Evolutionary conservation across 2,113 vertebrate species (phyloP), one percentile per base, ranked within the genome.

Genomic region (Suncus etruscus): DNA sequence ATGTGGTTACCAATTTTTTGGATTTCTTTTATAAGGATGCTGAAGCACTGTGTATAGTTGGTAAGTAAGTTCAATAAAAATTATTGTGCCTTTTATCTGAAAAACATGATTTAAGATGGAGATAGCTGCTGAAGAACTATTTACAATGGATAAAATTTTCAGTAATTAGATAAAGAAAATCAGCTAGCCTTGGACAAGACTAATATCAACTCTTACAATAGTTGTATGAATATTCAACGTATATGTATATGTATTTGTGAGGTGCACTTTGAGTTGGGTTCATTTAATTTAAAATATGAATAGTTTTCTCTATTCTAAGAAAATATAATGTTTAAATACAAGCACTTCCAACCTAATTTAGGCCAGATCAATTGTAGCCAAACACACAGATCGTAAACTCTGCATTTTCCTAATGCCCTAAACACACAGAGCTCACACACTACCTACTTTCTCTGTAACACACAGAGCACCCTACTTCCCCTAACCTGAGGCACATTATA

Each of bases 71-170:
- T 73, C 75, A 89, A 85, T 75, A 14, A 45, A 93, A 70, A 11
- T 18, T 82, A 3, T 79, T 50, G 8, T 83, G 11, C 45, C 9
- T 78, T 20, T 65, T 65, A 54, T 76, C 54, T 83, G 70, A 61
- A 81, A 91, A 93, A 83, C 58, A 80, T 88, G 61, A 15, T 22
- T 79, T 75, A 32, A 79, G n/a, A 15, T 74, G 11, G 51, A 87
- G 86, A 27, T 32, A 51, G 27, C 61, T 73, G 69, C 61, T 39
- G 39, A 39, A 39, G 39, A 92, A 92, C 92, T 84, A 92, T 45
- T 86, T 65, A 25, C 72, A 76, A 22, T 20, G 63, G 79, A 39
- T 75, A 82, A 77, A 3, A 39, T 39, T 39, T 87, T 74, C 9
- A 63, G 65, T 58, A 45, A 45, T 9, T 22, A 78, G 50, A 50